Conservation (phyloP, 53 echinoderm and acorn worm genomes). For the Stichopus horrens region DNA sequence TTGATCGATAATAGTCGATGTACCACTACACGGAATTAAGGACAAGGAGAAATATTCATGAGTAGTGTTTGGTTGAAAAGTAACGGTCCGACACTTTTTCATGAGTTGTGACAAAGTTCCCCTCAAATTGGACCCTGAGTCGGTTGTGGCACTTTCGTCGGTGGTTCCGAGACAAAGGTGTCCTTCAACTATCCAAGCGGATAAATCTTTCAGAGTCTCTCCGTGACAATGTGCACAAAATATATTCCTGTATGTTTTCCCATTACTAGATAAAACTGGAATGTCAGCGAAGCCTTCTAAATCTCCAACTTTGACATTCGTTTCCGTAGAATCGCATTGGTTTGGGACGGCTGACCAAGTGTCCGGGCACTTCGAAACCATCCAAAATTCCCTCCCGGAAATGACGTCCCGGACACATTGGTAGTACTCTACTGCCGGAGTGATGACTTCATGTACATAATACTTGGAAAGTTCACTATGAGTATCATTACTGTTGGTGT, state of each 20-base stretch:
- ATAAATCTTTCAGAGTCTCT: neutral
- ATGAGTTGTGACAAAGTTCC: neutral
- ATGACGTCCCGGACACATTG: neutral
- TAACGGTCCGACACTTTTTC: neutral
- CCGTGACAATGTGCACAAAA: neutral
- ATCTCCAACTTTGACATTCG: neutral
- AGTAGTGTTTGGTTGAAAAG: neutral
- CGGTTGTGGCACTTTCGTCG: neutral
- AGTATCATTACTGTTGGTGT: neutral
- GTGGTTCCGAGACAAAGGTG: too few relatives aligned
- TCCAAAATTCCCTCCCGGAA: neutral
- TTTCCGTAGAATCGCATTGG: neutral
- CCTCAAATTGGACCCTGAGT: neutral
- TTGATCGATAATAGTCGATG: neutral
- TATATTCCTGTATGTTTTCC: conserved; percentile 14
- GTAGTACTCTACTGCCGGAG: neutral
- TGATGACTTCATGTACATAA: neutral
- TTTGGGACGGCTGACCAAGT: neutral
- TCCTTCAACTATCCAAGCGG: neutral
- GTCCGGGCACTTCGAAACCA: neutral
- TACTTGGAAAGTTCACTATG: neutral
- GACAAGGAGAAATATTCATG: neutral
- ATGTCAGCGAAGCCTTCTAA: neutral
- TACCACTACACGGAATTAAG: neutral
- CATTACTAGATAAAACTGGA: conserved; percentile 1